These are phyloP conservation scores for Tetramorium bicarinatum DNA, from an alignment of 2,888 invertebrate genomes.

Conservation along the genomic window DNA sequence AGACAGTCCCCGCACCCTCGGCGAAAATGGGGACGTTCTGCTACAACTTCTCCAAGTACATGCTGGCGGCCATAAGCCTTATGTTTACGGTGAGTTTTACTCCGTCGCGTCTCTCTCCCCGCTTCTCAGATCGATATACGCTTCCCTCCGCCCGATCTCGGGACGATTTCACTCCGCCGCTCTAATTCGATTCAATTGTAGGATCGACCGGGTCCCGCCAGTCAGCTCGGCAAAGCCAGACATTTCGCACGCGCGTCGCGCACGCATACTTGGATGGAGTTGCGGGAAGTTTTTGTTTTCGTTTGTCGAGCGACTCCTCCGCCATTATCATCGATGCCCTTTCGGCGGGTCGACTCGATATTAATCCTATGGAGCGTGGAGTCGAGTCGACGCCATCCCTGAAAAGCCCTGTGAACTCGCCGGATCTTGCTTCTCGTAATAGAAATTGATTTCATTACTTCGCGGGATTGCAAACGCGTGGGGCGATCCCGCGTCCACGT, in stretches of 20 bases:
- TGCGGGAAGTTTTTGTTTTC: neutral
- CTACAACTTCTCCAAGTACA: constrained; percentile 89
- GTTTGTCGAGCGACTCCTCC: neutral
- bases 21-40: constrained; percentile 22
- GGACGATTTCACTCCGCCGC: neutral
- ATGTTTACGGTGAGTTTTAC: constrained; percentile 90
- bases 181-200: neutral
- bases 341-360: neutral
- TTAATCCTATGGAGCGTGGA: neutral
- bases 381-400: neutral
- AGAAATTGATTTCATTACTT: neutral
- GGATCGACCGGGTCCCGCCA: no score
- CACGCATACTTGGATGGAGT: neutral
- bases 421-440: neutral
- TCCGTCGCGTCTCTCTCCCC: neutral
- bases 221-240: no score
- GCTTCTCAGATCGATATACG: constrained; percentile 23
- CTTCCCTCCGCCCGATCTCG: neutral
- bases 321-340: neutral
- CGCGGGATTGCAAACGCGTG: neutral
- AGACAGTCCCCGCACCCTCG: no score
- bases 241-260: neutral
- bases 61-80: constrained; percentile 91
- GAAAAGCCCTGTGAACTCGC: neutral
- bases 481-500: neutral